These are phyloP conservation scores for Erpobdella octoculata DNA, from an alignment of 2,888 invertebrate genomes.

Conservation along the genomic window DNA sequence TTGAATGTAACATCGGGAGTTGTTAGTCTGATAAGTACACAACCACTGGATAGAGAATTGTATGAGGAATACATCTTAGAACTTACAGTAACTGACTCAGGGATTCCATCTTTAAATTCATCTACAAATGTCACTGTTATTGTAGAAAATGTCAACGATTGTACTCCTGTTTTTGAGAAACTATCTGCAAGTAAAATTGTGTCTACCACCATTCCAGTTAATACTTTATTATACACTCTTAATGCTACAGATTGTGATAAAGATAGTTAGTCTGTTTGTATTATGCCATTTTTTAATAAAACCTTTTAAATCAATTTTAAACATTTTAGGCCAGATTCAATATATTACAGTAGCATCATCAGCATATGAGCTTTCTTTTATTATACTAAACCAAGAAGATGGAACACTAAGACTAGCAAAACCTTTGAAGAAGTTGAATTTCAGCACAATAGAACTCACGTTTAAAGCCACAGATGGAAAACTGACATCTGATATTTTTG, in stretches of 20 bases:
- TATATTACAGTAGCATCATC: not conserved
- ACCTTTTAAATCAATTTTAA: not conserved
- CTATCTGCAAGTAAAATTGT: not conserved
- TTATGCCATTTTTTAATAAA: not conserved
- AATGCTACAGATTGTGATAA: slow-evolving; percentile 6
- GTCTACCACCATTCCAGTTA: slow-evolving; percentile 2
- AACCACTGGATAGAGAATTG: not conserved
- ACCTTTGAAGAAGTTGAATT: not conserved
- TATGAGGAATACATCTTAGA: not conserved
- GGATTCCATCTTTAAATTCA: not conserved
- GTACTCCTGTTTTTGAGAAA: not conserved
- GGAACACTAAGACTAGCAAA: not conserved
- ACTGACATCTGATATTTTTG: not conserved
- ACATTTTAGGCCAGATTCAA: not conserved
- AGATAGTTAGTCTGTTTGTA: not conserved
- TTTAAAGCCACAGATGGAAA: not conserved
- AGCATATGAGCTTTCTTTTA: not conserved
- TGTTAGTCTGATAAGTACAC: not conserved
- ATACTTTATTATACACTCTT: not conserved
- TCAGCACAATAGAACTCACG: not conserved
- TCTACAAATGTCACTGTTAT: not conserved
- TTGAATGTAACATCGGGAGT: not conserved
- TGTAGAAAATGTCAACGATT: not conserved
- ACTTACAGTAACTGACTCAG: not conserved
- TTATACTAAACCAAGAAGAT: not conserved